phyloP scores from a whole-genome alignment of 2,888 invertebrate species.

The Rutpela maculata region DNA sequence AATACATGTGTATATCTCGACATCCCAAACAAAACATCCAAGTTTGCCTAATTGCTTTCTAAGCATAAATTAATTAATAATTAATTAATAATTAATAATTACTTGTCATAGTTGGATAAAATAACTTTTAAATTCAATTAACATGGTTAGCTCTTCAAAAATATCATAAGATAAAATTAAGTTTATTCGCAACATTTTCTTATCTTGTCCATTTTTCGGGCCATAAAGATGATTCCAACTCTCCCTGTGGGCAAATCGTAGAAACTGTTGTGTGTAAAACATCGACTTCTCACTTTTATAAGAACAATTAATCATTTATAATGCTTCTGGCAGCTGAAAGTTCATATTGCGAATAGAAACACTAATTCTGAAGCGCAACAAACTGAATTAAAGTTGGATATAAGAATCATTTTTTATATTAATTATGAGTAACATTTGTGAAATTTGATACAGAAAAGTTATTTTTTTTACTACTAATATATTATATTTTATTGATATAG shows the following conservation, averaged over 20 bases:
- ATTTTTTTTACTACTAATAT: not conserved
- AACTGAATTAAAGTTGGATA: slow-evolving; percentile 31
- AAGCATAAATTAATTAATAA: too few relatives aligned
- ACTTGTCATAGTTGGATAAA: too few relatives aligned
- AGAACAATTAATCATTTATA: slow-evolving; percentile 24
- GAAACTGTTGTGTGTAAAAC: slow-evolving; percentile 5
- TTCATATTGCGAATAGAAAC: slow-evolving; percentile 16
- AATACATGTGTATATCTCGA: too few relatives aligned
- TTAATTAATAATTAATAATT: too few relatives aligned
- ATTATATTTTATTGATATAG: too few relatives aligned
- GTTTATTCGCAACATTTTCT: too few relatives aligned
- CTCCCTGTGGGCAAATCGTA: not conserved
- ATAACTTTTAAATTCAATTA: too few relatives aligned
- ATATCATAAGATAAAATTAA: too few relatives aligned
- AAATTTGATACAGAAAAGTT: not conserved
- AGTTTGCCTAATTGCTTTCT: too few relatives aligned
- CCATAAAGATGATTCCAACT: not conserved
- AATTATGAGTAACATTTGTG: not conserved
- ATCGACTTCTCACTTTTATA: slow-evolving; percentile 17
- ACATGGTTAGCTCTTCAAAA: too few relatives aligned
- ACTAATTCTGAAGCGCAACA: slow-evolving; percentile 28
- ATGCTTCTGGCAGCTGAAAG: slow-evolving; percentile 33
- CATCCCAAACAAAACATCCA: too few relatives aligned
- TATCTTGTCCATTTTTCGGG: not conserved
- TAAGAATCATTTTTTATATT: slow-evolving; percentile 34